Conservation (phyloP, 2,797 vertebrate species). For the Spinus pinus region DNA sequence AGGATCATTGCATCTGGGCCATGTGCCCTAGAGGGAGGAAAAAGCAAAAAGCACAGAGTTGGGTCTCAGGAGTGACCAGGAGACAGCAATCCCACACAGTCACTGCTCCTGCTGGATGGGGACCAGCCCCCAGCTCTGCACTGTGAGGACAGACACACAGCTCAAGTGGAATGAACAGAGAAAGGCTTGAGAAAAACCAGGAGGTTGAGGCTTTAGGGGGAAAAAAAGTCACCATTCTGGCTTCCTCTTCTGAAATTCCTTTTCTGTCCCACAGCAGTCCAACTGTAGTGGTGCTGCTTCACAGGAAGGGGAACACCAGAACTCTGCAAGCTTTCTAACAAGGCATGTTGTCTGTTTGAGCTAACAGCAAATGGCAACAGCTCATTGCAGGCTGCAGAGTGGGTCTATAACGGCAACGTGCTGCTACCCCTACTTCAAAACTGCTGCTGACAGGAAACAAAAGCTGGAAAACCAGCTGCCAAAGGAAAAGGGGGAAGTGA, state of each 20-base stretch:
- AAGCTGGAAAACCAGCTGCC: neutral
- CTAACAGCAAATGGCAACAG: neutral
- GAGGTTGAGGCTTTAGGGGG: neutral
- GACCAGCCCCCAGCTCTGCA: neutral
- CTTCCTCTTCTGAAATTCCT: neutral
- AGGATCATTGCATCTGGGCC: conserved; percentile 97
- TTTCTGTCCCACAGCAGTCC: neutral
- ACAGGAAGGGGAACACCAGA: neutral
- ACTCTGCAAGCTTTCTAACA: neutral
- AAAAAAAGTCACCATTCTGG: neutral
- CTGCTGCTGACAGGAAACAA: neutral
- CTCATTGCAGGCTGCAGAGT: neutral
- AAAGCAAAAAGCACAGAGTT: neutral
- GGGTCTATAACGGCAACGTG: rapidly evolving
- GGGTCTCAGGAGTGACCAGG: neutral
- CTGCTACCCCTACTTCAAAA: neutral
- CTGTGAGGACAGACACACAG: neutral
- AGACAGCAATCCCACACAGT: neutral
- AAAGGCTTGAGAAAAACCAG: neutral
- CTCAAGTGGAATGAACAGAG: neutral
- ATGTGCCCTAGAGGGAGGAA: conserved; percentile 83
- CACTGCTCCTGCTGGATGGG: neutral
- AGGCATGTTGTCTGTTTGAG: neutral
- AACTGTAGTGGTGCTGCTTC: neutral
- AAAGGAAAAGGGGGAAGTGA: neutral